phyloP scores from a whole-genome alignment of 1,140 invertebrate genomes.

The Nixonia krombeini region DNA sequence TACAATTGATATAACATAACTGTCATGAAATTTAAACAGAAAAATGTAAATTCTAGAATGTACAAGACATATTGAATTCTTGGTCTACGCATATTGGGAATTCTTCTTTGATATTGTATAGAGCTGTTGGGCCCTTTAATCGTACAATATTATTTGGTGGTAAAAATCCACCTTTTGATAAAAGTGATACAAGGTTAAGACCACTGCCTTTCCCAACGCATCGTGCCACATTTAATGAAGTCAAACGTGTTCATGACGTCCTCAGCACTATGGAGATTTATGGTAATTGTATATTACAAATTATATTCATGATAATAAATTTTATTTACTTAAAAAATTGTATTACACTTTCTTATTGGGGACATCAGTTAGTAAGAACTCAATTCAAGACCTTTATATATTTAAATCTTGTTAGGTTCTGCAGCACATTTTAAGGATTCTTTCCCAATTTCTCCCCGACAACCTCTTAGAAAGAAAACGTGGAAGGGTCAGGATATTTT shows the following conservation, averaged over 20 bases:
- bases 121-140: slow-evolving; percentile 83
- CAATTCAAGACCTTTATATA: background rate
- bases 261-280: slow-evolving; percentile 82
- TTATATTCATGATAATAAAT: slow-evolving; percentile 6
- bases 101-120: slow-evolving; percentile 84
- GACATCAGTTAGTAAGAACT: background rate
- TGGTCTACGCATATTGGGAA: slow-evolving; percentile 79
- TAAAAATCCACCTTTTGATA: slow-evolving; percentile 78
- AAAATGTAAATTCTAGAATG: slow-evolving; percentile 74
- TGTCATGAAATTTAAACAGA: background rate
- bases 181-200: slow-evolving; percentile 78
- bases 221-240: slow-evolving; percentile 86
- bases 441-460: slow-evolving; percentile 64
- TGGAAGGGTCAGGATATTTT: slow-evolving; percentile 44
- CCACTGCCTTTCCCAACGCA: slow-evolving; percentile 87
- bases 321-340: too few relatives aligned
- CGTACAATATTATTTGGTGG: slow-evolving; percentile 82
- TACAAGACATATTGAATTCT: slow-evolving; percentile 80
- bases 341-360: background rate
- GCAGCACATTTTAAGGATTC: slow-evolving; percentile 70
- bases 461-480: slow-evolving; percentile 55
- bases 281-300: slow-evolving; percentile 70
- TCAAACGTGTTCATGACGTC: slow-evolving; percentile 81
- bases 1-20: slow-evolving; percentile 4
- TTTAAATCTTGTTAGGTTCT: slow-evolving; percentile 65